These are phyloP conservation scores for Tiliacea citrago DNA, from an alignment of 2,888 invertebrate genomes.

Conservation along the genomic window DNA sequence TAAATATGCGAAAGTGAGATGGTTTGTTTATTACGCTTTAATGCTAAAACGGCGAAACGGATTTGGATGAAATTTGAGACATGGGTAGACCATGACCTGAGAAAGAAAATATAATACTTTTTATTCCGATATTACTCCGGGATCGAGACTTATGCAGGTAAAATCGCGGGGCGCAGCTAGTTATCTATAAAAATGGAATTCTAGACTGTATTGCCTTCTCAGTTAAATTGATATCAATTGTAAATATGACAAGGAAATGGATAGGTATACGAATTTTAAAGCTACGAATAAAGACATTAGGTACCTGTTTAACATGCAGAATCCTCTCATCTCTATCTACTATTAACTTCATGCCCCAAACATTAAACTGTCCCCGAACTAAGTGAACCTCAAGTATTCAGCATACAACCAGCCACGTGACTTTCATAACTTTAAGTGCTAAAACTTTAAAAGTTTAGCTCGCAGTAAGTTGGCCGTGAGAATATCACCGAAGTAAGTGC, in stretches of 20 bases:
- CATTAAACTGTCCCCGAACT: constrained; percentile 1
- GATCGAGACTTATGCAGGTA: too few relatives aligned
- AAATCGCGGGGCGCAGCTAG: too few relatives aligned
- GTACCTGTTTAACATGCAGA: neutral
- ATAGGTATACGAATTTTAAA: too few relatives aligned
- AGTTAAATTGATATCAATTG: neutral
- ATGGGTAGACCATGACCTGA: too few relatives aligned
- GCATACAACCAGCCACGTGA: constrained; percentile 6
- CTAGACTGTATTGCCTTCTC: neutral
- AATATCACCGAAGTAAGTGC: neutral
- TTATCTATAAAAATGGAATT: too few relatives aligned
- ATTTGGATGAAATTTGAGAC: too few relatives aligned
- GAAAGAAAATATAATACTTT: too few relatives aligned
- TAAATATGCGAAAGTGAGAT: too few relatives aligned
- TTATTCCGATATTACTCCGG: too few relatives aligned
- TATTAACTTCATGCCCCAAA: neutral
- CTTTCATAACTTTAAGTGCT: constrained; percentile 30
- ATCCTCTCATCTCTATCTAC: neutral
- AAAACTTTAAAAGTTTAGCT: constrained; percentile 28
- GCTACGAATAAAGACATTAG: neutral
- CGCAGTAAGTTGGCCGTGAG: neutral
- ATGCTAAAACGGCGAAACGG: too few relatives aligned
- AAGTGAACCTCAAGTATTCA: constrained; percentile 15
- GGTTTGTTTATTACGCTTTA: too few relatives aligned
- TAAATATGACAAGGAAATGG: too few relatives aligned